Evolutionary conservation across 2,797 vertebrate species (phyloP).

Genomic region (Oreochromis grahami): DNA sequence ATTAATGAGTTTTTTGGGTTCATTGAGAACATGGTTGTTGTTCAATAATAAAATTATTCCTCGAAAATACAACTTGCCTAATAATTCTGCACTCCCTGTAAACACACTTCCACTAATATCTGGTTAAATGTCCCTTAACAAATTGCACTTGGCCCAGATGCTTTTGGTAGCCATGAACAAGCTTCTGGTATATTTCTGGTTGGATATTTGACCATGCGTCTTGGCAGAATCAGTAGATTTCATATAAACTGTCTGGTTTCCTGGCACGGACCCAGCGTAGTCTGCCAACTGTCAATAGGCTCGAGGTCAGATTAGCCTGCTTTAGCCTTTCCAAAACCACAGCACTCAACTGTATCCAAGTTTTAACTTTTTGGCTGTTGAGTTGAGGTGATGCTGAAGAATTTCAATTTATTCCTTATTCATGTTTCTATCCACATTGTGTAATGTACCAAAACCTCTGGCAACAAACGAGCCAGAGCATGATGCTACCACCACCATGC

Average conservation of each 20-base stretch:
- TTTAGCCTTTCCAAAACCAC: neutral
- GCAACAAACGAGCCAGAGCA: neutral
- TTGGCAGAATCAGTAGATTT: neutral
- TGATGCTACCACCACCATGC: neutral
- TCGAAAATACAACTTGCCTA: too few species aligned
- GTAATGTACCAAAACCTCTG: neutral
- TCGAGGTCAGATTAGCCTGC: neutral
- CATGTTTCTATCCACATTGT: neutral
- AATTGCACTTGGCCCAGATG: neutral
- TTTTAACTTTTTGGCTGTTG: neutral
- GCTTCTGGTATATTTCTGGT: neutral
- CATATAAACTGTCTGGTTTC: neutral
- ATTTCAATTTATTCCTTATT: neutral
- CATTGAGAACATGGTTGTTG: too few species aligned
- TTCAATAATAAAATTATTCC: too few species aligned
- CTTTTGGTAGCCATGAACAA: neutral
- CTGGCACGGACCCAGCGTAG: rapidly evolving
- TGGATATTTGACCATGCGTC: rapidly evolving
- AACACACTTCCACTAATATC: neutral
- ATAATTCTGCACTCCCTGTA: too few species aligned
- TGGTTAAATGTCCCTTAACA: neutral
- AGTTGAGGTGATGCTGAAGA: neutral
- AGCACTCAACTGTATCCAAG: neutral
- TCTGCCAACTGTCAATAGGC: neutral
- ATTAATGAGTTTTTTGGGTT: too few species aligned